Evolutionary conservation across 2,888 invertebrate genomes (phyloP).

Genomic region (Drosophila falleni): DNA sequence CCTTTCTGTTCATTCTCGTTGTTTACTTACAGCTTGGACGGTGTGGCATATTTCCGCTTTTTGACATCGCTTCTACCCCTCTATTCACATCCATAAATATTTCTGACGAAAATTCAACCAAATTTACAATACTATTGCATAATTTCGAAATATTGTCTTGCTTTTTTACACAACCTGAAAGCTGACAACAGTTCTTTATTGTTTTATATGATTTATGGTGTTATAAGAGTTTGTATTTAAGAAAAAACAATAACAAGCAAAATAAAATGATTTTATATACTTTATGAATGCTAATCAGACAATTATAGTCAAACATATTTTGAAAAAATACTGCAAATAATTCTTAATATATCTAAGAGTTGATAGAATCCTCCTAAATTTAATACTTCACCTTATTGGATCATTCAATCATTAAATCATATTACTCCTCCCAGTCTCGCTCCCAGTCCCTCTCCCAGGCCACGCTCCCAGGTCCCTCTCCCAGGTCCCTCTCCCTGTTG

Average conservation of each 20-base stretch:
- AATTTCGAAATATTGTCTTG: slow-evolving; percentile 29
- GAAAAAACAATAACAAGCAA: neutral
- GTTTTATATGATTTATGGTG: slow-evolving; percentile 38
- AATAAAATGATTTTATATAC: neutral
- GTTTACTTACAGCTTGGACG: slow-evolving; percentile 38
- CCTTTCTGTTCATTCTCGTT: slow-evolving; percentile 20
- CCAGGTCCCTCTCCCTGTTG: no score
- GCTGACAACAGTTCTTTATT: slow-evolving; percentile 18
- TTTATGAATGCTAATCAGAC: neutral
- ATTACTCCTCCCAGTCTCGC: neutral
- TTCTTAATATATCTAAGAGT: neutral
- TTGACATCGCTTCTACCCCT: slow-evolving; percentile 13
- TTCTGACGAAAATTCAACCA: slow-evolving; percentile 1
- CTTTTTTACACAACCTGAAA: neutral
- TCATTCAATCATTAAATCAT: neutral
- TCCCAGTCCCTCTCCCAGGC: no score
- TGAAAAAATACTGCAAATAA: neutral
- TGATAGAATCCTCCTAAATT: no score
- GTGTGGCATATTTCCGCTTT: slow-evolving; percentile 54
- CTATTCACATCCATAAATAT: neutral
- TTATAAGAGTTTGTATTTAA: neutral
- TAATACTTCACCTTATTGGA: neutral
- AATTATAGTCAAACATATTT: neutral
- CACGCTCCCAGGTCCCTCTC: no score
- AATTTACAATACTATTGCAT: slow-evolving; percentile 45